Conservation (phyloP, 2,113 vertebrate species). For the Bubalus kerabau region DNA sequence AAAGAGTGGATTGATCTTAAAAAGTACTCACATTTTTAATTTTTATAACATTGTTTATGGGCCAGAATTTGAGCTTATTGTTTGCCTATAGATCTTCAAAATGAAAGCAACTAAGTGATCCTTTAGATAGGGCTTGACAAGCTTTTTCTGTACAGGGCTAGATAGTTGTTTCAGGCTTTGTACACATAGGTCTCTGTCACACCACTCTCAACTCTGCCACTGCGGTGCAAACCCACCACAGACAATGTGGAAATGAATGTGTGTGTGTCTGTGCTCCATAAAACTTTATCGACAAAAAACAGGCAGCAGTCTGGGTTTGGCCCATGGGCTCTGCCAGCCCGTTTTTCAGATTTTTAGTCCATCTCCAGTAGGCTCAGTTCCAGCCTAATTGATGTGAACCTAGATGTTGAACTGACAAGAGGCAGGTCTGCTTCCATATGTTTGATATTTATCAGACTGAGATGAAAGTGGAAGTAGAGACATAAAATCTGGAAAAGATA, state of each 20-base stretch:
- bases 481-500: not conserved
- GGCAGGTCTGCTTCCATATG: not conserved
- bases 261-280: not conserved
- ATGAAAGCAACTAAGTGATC: not conserved
- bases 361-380: not conserved
- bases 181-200: not conserved
- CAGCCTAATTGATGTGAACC: not conserved
- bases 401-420: not conserved
- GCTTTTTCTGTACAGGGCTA: not conserved
- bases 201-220: not conserved
- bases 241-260: not conserved
- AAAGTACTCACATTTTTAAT: not conserved
- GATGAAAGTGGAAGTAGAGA: not conserved
- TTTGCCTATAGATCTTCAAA: not conserved
- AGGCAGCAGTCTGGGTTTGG: not conserved
- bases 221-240: not conserved
- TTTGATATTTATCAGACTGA: not conserved
- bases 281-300: not conserved
- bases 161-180: slow-evolving; percentile 8
- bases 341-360: not conserved
- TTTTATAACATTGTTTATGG: not conserved
- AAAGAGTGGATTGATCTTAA: not conserved
- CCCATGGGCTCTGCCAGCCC: not conserved
- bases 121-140: not conserved
- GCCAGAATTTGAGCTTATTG: not conserved